Base-by-base conservation (phyloP, 2,888 invertebrate genomes). In the Cephonodes hylas region DNA sequence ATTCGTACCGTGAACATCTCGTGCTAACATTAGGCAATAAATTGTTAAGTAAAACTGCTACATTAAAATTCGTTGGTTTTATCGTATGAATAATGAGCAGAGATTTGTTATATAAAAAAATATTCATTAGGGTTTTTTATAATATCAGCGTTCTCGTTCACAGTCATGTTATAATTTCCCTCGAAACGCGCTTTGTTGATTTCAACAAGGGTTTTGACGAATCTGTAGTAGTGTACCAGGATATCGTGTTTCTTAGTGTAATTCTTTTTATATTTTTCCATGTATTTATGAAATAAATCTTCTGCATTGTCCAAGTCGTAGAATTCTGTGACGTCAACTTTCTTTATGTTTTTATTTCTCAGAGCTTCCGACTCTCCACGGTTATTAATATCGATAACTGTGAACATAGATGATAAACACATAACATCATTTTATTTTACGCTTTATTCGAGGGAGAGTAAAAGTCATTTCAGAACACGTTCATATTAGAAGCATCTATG, bases 191-290 rank as follows among this genome's bases (percentile, higher is more conserved):
- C 70, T 64, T 69, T 75, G 64, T 88, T 88, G 1, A 76, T 66
- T 42, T 86, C 82, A 0, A 76, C 76, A 1, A 87, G 64, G 0
- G 82, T 81, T 73, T 86, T 88, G 0, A 86, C 64, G 65, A 89
- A 89, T 65, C 82, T 81, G 44, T 80, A 82, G 66, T 76, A 86
- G 45, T 75, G 76, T 3, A 75, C 60, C 2, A 62, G 63, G 0
- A 68, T 66, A 0, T 79, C 68, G 2, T 42, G 38, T 45, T 73
- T 67, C 20, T 71, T 79, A 0, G 73, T 75, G 2, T 65, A 58
- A 15, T 74, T 76, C 6, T 64, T 66, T 57, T 79, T 79, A 0
- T 71, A 77, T 38, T 72, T 69, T 10, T 64, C 46, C 22, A 68
- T 46, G 58, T 76, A 87, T 4, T 71, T 60, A 15, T 75, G 59